Conservation (phyloP, 1,140 invertebrate species). For the Leptoteleia sp. region DNA sequence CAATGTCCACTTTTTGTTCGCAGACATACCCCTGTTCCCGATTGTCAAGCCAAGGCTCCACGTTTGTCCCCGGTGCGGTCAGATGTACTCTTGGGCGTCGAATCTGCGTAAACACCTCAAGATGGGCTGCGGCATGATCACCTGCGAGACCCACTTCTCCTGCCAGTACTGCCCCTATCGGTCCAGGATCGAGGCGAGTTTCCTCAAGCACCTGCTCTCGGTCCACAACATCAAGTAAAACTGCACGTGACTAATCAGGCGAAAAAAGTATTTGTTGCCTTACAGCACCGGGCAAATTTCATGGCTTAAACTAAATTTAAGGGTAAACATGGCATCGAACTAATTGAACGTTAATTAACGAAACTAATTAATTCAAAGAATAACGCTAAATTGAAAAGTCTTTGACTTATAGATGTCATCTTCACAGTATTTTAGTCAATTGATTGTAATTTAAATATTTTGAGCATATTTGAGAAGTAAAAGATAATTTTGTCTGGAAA, state of each 20-base stretch:
- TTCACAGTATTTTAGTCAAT: no score
- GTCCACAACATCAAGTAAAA: constrained; percentile 80
- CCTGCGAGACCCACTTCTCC: constrained; percentile 81
- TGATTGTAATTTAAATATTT: no score
- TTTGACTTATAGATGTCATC: no score
- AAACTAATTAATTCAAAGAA: no score
- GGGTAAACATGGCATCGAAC: no score
- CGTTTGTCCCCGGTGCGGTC: constrained; percentile 79
- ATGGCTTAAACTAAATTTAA: no score
- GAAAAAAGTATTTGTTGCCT: constrained; percentile 10
- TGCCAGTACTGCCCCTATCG: constrained; percentile 83
- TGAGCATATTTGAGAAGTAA: no score
- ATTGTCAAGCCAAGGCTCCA: constrained; percentile 78
- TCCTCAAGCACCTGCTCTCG: constrained; percentile 78
- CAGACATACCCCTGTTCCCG: constrained; percentile 78
- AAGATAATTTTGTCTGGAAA: no score
- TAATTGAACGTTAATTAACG: no score
- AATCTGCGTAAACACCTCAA: constrained; percentile 80
- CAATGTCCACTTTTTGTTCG: constrained; percentile 68
- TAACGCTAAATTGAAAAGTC: no score
- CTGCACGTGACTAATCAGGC: neutral
- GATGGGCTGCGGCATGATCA: constrained; percentile 78
- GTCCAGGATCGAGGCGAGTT: constrained; percentile 80
- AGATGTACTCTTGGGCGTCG: constrained; percentile 81
- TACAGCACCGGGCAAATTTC: no score